phyloP scores from a whole-genome alignment of 2,113 vertebrate species.

The Irena cyanogastra region DNA sequence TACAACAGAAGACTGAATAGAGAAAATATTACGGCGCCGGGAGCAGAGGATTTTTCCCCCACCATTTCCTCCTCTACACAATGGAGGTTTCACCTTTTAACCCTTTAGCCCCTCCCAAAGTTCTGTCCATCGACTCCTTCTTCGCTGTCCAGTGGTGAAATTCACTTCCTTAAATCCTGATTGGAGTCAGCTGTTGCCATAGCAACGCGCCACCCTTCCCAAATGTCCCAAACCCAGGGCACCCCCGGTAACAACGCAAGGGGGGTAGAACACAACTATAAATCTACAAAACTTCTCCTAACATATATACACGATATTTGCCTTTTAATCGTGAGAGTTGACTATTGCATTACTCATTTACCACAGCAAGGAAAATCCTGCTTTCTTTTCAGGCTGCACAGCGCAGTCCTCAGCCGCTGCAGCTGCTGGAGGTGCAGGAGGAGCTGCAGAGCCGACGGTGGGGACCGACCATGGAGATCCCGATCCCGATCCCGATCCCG shows the following conservation, averaged over 20 bases:
- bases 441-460: not conserved
- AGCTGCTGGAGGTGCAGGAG: not conserved
- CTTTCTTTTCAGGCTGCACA: not conserved
- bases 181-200: not conserved
- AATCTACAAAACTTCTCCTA: too few species aligned
- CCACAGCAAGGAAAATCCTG: not conserved
- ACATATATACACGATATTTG: not conserved
- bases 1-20: too few species aligned
- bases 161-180: not conserved
- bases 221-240: too few species aligned
- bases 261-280: too few species aligned
- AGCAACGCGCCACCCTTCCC: not conserved
- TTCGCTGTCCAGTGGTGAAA: not conserved
- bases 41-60: too few species aligned
- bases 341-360: not conserved
- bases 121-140: not conserved
- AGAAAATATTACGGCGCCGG: too few species aligned
- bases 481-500: accelerated
- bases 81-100: too few species aligned
- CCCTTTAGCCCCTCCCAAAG: too few species aligned
- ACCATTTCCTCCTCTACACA: too few species aligned
- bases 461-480: too few species aligned
- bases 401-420: not conserved
- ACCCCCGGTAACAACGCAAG: too few species aligned
- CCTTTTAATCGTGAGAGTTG: not conserved